phyloP scores from a whole-genome alignment of 2,113 vertebrate genomes.

The Lontra canadensis region DNA sequence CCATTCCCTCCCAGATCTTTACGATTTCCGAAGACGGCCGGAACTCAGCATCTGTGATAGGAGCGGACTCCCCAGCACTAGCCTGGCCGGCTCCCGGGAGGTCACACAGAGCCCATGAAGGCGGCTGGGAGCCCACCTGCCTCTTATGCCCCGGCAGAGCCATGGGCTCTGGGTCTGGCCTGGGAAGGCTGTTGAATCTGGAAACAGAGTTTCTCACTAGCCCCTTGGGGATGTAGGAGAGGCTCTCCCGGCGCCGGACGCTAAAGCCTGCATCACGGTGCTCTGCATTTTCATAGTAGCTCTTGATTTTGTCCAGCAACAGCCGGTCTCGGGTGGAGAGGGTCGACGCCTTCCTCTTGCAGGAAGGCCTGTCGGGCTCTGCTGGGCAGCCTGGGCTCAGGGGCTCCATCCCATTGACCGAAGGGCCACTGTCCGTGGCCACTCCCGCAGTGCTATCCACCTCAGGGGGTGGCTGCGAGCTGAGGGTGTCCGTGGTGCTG shows the following conservation, averaged over 20 bases:
- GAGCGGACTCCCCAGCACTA: background rate
- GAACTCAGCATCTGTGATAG: constrained; percentile 85
- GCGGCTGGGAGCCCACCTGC: constrained; percentile 67
- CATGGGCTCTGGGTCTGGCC: constrained; percentile 68
- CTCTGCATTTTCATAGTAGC: constrained; percentile 93
- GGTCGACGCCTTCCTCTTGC: constrained; percentile 84
- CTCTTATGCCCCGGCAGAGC: constrained; percentile 18
- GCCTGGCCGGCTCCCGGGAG: constrained; percentile 81
- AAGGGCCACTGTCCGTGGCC: background rate
- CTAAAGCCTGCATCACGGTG: constrained; percentile 89
- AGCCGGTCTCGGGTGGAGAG: constrained; percentile 91
- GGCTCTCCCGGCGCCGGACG: constrained; percentile 93
- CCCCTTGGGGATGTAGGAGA: constrained; percentile 96
- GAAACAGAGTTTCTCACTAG: constrained; percentile 91
- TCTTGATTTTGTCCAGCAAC: constrained; percentile 93
- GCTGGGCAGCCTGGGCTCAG: constrained; percentile 34
- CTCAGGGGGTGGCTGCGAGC: background rate
- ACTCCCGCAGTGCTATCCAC: background rate
- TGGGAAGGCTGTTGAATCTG: constrained; percentile 87
- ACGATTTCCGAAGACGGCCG: constrained; percentile 85
- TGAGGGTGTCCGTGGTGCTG: constrained; percentile 52
- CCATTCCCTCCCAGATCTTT: constrained; percentile 89
- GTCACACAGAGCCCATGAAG: constrained; percentile 87
- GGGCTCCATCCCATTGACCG: constrained; percentile 27
- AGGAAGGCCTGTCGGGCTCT: constrained; percentile 70